phyloP scores from a whole-genome alignment of 2,888 invertebrate genomes.

The Hemaris fuciformis region DNA sequence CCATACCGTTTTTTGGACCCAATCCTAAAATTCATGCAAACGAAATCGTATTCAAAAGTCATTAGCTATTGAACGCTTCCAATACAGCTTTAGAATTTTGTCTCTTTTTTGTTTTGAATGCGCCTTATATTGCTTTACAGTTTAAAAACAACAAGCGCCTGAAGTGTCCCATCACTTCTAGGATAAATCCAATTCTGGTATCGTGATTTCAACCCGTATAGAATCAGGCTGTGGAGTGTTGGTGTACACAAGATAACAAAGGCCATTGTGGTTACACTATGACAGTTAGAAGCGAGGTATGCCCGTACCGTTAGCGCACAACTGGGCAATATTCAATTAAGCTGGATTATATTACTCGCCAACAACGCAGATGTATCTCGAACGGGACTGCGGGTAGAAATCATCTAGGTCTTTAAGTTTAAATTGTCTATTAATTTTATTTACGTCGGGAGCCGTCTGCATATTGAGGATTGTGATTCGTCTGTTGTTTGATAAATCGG shows the following conservation, averaged over 20 bases:
- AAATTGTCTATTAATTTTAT: not conserved
- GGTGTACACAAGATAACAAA: constrained; percentile 21
- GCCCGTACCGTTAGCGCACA: constrained; percentile 20
- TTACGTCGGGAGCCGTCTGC: not conserved
- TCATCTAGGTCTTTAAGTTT: not conserved
- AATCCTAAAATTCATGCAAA: too few species aligned
- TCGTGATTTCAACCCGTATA: not conserved
- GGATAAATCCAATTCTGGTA: not conserved
- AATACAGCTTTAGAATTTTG: too few species aligned
- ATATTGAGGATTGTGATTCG: not conserved
- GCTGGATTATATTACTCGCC: constrained; percentile 19
- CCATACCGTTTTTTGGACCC: too few species aligned
- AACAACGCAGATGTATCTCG: not conserved
- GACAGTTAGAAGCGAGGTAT: constrained; percentile 30
- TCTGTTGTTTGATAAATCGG: not conserved
- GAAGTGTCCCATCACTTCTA: not conserved
- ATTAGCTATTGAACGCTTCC: too few species aligned
- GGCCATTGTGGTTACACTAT: constrained; percentile 32
- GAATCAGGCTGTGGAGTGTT: constrained; percentile 6
- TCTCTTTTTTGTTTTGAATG: too few species aligned
- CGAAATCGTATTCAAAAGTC: too few species aligned
- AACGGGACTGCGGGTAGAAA: not conserved
- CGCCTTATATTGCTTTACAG: too few species aligned
- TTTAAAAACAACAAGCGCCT: not conserved
- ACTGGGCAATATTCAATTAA: constrained; percentile 22